Evolutionary conservation across 2,888 invertebrate genomes (phyloP).

Genomic region (Eupsilia transversa): DNA sequence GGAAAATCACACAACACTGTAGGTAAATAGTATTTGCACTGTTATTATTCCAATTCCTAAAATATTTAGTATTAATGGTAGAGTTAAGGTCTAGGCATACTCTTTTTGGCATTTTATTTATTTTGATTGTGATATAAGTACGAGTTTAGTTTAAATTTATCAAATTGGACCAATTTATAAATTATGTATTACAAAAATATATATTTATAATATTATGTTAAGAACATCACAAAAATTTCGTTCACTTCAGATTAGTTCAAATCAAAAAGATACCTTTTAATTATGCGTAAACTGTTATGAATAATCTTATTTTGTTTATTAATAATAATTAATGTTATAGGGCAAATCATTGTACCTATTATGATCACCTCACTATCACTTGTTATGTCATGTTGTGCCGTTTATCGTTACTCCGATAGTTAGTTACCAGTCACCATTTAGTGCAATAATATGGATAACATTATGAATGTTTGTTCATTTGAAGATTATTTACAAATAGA

Average conservation of each 20-base stretch:
- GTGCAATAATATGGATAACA: constrained; percentile 67
- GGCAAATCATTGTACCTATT: constrained; percentile 45
- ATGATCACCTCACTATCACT: constrained; percentile 31
- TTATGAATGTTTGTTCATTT: constrained; percentile 44
- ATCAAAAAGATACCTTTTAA: constrained; percentile 19
- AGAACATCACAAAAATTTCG: constrained; percentile 20
- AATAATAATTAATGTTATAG: constrained; percentile 29
- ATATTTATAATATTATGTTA: constrained; percentile 18
- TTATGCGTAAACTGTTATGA: constrained; percentile 18
- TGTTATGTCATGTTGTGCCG: constrained; percentile 41
- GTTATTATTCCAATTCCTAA: constrained; percentile 29
- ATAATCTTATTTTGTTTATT: constrained; percentile 33
- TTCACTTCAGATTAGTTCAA: constrained; percentile 15
- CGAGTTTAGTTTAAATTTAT: constrained; percentile 47
- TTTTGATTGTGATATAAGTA: constrained; percentile 48
- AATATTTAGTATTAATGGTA: constrained; percentile 15
- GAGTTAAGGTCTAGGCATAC: constrained; percentile 23
- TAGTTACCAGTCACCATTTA: constrained; percentile 70
- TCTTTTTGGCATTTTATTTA: constrained; percentile 50
- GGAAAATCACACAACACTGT: constrained; percentile 12
- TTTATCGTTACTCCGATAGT: constrained; percentile 43
- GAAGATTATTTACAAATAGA: constrained; percentile 36
- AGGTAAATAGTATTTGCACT: constrained; percentile 41
- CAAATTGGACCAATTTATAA: constrained; percentile 60
- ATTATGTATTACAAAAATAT: constrained; percentile 27